Percentiles rank a stretch among this genome's conserved stretches.
These are phyloP conservation scores for Nematostella vectensis DNA, from an alignment of 92 coral and sea anemone species.

Conservation along the genomic window DNA sequence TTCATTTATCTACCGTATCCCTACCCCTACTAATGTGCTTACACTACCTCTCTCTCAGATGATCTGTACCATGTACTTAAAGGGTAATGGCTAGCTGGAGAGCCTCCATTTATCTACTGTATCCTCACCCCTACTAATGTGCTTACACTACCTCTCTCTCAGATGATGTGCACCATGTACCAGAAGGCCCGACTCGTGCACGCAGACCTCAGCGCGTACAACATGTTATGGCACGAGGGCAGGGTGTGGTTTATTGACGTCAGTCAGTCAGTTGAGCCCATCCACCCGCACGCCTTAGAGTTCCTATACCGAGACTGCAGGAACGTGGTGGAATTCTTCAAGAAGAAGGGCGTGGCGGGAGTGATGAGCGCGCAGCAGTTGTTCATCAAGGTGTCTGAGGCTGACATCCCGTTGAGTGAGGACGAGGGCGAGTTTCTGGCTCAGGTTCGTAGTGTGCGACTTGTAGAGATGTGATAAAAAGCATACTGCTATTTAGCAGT, in stretches of 20 bases:
- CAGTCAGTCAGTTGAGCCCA: slow-evolving; percentile 91
- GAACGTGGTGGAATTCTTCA: slow-evolving; percentile 77
- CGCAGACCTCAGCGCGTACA: slow-evolving; percentile 93
- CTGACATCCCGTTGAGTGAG: slow-evolving; percentile 44
- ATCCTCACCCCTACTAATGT: too few species aligned
- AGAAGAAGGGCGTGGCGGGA: slow-evolving; percentile 49
- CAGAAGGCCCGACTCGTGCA: slow-evolving; percentile 76
- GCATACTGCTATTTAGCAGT: too few species aligned
- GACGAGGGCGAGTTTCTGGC: slow-evolving; percentile 46
- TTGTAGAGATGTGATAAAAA: too few species aligned
- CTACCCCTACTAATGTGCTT: too few species aligned
- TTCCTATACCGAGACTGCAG: slow-evolving; percentile 87
- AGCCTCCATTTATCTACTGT: too few species aligned
- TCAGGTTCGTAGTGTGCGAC: slow-evolving; percentile 65
- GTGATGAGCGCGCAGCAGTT: slow-evolving; percentile 57
- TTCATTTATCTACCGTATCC: too few species aligned
- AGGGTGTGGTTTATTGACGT: too few species aligned
- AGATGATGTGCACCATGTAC: too few species aligned
- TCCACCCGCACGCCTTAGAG: slow-evolving; percentile 85
- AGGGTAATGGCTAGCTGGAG: too few species aligned
- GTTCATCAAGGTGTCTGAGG: slow-evolving; percentile 64
- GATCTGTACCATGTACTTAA: slow-evolving; percentile 94
- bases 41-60: slow-evolving; percentile 58
- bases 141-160: too few species aligned
- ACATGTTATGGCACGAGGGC: too few species aligned